Evolutionary conservation across 2,797 vertebrate genomes (phyloP).

Genomic region (Simalia tracyae): DNA sequence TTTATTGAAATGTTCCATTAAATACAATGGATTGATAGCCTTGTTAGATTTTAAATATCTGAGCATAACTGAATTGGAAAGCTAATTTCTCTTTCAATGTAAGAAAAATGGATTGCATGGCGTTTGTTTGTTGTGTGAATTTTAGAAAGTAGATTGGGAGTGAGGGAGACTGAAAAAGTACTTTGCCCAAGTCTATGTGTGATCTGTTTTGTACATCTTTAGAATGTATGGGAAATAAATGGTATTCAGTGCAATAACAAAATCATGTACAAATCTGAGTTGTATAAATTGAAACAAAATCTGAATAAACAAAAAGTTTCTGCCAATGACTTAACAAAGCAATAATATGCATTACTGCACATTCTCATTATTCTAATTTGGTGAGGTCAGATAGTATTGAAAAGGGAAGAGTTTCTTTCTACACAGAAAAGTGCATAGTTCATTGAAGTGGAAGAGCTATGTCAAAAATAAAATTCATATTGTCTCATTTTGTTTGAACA

Average conservation of each 20-base stretch:
- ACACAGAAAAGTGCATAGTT: not conserved
- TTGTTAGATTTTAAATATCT: not conserved
- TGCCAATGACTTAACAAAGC: not conserved
- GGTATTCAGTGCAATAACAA: not conserved
- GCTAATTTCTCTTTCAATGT: not conserved
- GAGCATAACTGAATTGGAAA: not conserved
- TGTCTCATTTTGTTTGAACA: not conserved
- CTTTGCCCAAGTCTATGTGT: not conserved
- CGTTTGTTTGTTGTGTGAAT: not conserved
- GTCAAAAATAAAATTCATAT: not conserved
- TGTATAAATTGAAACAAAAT: not conserved
- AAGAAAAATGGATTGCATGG: not conserved
- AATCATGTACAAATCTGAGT: not conserved
- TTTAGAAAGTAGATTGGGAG: not conserved
- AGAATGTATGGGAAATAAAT: constrained; percentile 8
- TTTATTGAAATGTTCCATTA: not conserved
- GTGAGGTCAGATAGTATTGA: not conserved
- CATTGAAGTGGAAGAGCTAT: accelerated
- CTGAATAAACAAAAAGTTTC: not conserved
- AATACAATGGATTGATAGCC: not conserved
- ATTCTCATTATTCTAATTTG: not conserved
- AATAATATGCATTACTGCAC: accelerated
- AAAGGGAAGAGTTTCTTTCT: not conserved
- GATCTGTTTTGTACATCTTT: not conserved
- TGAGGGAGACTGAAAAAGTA: not conserved